Percentiles rank a stretch among this genome's conserved stretches.
These are phyloP conservation scores for Anniella stebbinsi DNA, from an alignment of 2,797 vertebrate genomes.

Conservation along the genomic window DNA sequence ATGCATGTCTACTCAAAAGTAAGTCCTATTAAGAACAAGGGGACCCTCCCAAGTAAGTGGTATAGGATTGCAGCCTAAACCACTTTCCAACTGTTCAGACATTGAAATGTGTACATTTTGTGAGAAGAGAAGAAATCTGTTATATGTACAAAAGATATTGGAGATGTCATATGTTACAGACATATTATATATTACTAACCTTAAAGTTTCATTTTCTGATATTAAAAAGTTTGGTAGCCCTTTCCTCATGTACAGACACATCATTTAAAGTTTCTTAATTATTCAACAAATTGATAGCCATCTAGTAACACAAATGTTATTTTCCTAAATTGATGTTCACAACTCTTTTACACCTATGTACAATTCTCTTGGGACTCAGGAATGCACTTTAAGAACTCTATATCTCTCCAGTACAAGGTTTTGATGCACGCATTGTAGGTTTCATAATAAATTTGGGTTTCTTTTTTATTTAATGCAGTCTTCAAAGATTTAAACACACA, in stretches of 20 bases:
- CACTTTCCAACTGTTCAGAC: neutral
- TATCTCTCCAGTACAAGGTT: conserved; percentile 5
- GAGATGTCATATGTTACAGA: conserved; percentile 30
- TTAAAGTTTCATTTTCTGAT: conserved; percentile 18
- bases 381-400: neutral
- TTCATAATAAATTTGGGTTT: conserved; percentile 71
- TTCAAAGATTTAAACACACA: conserved; percentile 79
- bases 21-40: neutral
- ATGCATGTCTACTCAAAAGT: conserved; percentile 5
- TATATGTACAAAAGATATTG: conserved; percentile 25
- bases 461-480: conserved; percentile 77
- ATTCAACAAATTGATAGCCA: conserved; percentile 23
- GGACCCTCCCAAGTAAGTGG: neutral
- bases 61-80: neutral
- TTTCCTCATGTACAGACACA: conserved; percentile 37
- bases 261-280: conserved; percentile 53
- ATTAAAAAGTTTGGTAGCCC: conserved; percentile 10
- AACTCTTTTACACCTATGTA: rapidly evolving
- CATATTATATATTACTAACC: neutral
- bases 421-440: conserved; percentile 36
- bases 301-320: conserved; percentile 41
- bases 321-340: neutral
- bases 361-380: neutral
- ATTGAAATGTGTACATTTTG: conserved; percentile 34
- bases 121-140: conserved; percentile 58